phyloP scores from a whole-genome alignment of 2,888 invertebrate genomes.

The Anorthoa munda region DNA sequence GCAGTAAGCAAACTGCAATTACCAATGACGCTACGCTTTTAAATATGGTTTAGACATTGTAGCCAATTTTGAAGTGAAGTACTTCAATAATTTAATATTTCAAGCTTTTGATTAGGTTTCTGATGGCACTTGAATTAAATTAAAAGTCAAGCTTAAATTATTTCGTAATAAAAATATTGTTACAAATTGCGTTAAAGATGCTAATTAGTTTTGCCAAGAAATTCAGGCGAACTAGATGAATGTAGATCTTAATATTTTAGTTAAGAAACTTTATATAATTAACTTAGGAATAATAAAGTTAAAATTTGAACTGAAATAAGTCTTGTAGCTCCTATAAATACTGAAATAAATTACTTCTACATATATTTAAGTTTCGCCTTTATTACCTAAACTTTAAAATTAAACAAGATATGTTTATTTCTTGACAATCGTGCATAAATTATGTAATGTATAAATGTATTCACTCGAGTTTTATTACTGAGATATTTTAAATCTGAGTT shows the following conservation, averaged over 20 bases:
- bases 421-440: neutral
- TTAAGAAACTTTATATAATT: slow-evolving; percentile 27
- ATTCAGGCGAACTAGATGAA: slow-evolving; percentile 5
- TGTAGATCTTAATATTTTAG: slow-evolving; percentile 11
- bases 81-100: slow-evolving; percentile 9
- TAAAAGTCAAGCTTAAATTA: slow-evolving; percentile 14
- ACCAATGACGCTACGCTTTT: neutral
- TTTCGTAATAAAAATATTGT: slow-evolving; percentile 14
- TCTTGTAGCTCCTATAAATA: neutral
- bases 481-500: neutral
- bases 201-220: slow-evolving; percentile 28
- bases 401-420: neutral
- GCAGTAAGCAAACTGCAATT: too few relatives aligned
- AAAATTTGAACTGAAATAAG: neutral
- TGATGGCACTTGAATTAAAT: slow-evolving; percentile 19
- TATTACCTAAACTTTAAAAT: neutral
- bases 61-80: neutral
- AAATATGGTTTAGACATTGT: neutral
- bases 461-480: too few relatives aligned
- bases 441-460: neutral
- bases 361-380: neutral
- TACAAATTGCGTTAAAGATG: slow-evolving; percentile 30
- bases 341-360: neutral
- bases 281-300: slow-evolving; percentile 6
- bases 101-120: slow-evolving; percentile 1